Evolutionary conservation across 2,797 vertebrate species (phyloP), one percentile per base, ranked within the genome.

Genomic region (Cyclura pinguis): DNA sequence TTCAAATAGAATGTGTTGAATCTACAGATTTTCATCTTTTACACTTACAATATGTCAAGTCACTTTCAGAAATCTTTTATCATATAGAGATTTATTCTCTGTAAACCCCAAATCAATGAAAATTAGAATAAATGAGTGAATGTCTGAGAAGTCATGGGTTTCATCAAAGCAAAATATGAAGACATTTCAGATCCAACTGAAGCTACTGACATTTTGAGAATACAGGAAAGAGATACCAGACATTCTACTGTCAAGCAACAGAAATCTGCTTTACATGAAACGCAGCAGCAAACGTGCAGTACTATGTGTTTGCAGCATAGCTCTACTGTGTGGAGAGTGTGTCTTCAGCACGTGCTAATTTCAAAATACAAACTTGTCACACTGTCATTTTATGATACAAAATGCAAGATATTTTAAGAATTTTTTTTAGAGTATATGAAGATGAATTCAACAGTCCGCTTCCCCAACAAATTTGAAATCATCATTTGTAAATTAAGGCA

Each of bases 141-240:
- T 38, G 16, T 20, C 29, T 59, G 62, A 78, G 50, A 14, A 22
- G 13, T 20, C 2, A 78, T 32, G 52, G 47, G 42, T 14, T 84
- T 67, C n/a, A 87, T 38, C 72, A 87, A 90, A 27, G 38, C 29
- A 76, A 55, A 42, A 55, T 22, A 80, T 27, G 27, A 80, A 20
- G n/a, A 90, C 27, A 47, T 73, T 72, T 84, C 38, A 27, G 38
- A 85, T n/a, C 16, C 73, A 87, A 91, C 47, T 69, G 29, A 78
- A 84, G 47, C 72, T 84, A 87, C 27, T 42, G 74, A 84, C 57
- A n/a, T 55, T 62, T 77, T 87, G 69, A 55, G 59, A 77, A 87
- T 77, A 42, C 67, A 69, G 29, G 47, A 55, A 35, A 57, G 4
- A 47, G 57, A 35, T 35, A 84, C 2, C 27, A 16, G 38, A 52